phyloP scores from a whole-genome alignment of 2,113 vertebrate genomes.

The Eptesicus fuscus region DNA sequence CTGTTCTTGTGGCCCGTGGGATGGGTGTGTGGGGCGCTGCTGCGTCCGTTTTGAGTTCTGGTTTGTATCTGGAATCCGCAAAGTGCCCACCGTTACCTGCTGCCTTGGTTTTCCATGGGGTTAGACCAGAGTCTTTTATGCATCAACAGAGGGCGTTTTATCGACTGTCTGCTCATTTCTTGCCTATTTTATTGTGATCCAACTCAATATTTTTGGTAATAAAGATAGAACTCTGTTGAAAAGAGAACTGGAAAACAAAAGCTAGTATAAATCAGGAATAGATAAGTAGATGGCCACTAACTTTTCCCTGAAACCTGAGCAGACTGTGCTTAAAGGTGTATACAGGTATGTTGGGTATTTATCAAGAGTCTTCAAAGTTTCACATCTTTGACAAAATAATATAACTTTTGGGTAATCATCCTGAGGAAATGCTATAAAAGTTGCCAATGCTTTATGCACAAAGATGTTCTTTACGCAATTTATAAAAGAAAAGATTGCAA shows the following conservation, averaged over 20 bases:
- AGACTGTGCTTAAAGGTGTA: background rate
- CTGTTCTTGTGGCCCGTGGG: background rate
- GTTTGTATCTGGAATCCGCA: background rate
- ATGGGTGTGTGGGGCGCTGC: background rate
- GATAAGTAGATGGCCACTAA: background rate
- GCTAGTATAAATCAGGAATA: background rate
- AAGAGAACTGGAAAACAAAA: constrained; percentile 19
- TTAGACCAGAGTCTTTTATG: background rate
- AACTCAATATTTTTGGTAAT: background rate
- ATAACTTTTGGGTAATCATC: background rate
- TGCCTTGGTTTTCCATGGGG: background rate
- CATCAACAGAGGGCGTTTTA: background rate
- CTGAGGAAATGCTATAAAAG: background rate
- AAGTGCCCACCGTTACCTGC: background rate
- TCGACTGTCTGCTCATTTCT: background rate
- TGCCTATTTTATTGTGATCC: background rate
- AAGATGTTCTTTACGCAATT: constrained; percentile 25
- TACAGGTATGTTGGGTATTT: background rate
- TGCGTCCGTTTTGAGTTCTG: background rate
- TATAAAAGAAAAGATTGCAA: background rate
- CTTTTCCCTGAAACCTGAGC: background rate
- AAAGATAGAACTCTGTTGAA: constrained; percentile 13
- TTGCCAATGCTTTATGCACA: background rate
- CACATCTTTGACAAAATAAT: background rate
- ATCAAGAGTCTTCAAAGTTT: background rate